A percentile compares a stretch with the other conserved stretches of the same genome.
Conservation (phyloP, 2,113 vertebrate genomes). For the Cynocephalus volans region DNA sequence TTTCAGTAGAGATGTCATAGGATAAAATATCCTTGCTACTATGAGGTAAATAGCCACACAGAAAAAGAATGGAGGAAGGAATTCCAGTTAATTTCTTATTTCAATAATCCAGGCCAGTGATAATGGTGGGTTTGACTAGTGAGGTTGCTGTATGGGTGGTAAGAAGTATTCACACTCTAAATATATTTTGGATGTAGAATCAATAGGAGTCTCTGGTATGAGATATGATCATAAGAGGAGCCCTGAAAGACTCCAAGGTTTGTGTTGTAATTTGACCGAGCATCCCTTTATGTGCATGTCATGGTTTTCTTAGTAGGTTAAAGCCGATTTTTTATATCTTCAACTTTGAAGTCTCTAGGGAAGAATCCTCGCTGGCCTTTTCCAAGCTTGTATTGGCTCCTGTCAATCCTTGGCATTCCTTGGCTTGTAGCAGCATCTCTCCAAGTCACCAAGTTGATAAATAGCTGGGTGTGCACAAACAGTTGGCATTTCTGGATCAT, state of each 20-base stretch:
- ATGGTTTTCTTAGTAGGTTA: no score
- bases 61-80: background rate
- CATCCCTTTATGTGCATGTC: background rate
- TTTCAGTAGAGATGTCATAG: background rate
- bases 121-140: background rate
- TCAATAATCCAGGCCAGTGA: background rate
- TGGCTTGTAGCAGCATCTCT: background rate
- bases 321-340: no score
- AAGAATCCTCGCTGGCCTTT: background rate
- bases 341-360: no score
- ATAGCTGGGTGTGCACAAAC: background rate
- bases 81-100: background rate
- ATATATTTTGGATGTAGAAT: background rate
- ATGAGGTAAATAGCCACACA: background rate
- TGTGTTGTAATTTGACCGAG: background rate
- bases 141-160: background rate
- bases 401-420: background rate
- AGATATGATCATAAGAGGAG: background rate
- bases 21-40: background rate
- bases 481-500: background rate
- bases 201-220: background rate
- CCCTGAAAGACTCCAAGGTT: background rate
- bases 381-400: background rate
- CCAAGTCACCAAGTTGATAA: background rate
- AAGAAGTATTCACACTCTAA: background rate